Base-by-base conservation (phyloP, 2,888 invertebrate genomes). In the Phyllotreta cruciferae region DNA sequence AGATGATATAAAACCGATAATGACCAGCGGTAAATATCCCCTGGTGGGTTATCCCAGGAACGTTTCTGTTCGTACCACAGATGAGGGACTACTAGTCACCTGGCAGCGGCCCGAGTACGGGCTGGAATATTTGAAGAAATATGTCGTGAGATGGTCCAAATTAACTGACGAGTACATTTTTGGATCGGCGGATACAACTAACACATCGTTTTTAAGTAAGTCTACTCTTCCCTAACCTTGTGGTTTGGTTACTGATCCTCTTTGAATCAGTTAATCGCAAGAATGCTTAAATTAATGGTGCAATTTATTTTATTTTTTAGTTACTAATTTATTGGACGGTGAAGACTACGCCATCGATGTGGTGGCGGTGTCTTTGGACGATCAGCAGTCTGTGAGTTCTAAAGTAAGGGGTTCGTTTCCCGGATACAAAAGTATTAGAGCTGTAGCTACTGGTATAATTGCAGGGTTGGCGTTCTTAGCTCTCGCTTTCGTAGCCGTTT, bases 331-430 rank as follows among this genome's bases (percentile, higher is more conserved):
- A 69, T 86, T 87, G 71, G 92, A 92, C 75, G 92, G 92, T 69
- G 86, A 84, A 72, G 85, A 83, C 56, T 93, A 93, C 79, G 85
- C 86, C 74, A 89, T 93, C 74, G 89, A 90, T 80, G 91, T 94
- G 63, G 79, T 86, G 66, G 89, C 92, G 0, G 81, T 87, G 63
- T 86, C 88, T 0, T 77, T 82, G 1, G 85, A 85, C 60, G 86
- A 86, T 74, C 87, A 85, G 70, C 83, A 87, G 70, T 84, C 87
- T n/a, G 83, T 85, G 47, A 86, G 88, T 68, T 87, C 87, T 50
- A 87, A 85, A 70, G 84, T 89, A 52, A 82, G 83, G 62, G 81
- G 91, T 61, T 84, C 84, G 65, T 89, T 91, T 72, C 91, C 92
- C 45, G 86, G 88, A 54, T 90, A 88, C 79, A 85, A 87, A 67